Base-by-base conservation (phyloP, 2,888 invertebrate genomes). In the Apodemia zela region DNA sequence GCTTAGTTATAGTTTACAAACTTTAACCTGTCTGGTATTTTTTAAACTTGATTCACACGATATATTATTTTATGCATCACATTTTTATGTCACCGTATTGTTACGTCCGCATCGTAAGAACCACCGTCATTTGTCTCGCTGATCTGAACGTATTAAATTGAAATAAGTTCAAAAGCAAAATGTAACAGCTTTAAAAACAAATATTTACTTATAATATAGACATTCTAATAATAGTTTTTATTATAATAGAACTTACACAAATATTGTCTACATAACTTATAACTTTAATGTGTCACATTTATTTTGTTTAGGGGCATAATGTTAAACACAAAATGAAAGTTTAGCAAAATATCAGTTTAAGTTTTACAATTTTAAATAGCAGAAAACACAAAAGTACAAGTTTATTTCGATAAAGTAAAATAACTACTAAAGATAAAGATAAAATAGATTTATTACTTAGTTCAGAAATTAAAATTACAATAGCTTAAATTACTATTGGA, bases 241-340 rank as follows among this genome's bases (percentile, higher is more conserved):
- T 66, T 75, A 69, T 66, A 71, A 75, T 78, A 76, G 69, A 75
- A 75, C 84, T 86, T 84, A 87, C 69, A 80, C 76, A 78, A 83
- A 85, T 87, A 87, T 87, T 88, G 87, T 87, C 87, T 88, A 88
- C 85, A 72, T 71, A 69, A 67, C 61, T 62, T 64, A 67, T 18
- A 63, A 42, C 17, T 18, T 60, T 60, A 60, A 42, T 21, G 54
- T 13, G 54, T 25, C 54, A 54, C 54, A 51, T 51, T 51, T 51
- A 54, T 25, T 54, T 54, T 13, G 54, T 25, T 25, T 54, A 54
- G 25, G 54, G 21, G 6, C 18, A 13, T 54, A 54, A 21, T 21
- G 25, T 51, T 3, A 51, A 51, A 51, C 13, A 18, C 51, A 51
- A 51, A 51, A 51, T 51, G 10, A 21, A 51, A 51, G 11, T 13